Percentiles rank a stretch among this genome's conserved stretches.
Conservation (phyloP, 2,113 vertebrate species). For the Hydropotes inermis region DNA sequence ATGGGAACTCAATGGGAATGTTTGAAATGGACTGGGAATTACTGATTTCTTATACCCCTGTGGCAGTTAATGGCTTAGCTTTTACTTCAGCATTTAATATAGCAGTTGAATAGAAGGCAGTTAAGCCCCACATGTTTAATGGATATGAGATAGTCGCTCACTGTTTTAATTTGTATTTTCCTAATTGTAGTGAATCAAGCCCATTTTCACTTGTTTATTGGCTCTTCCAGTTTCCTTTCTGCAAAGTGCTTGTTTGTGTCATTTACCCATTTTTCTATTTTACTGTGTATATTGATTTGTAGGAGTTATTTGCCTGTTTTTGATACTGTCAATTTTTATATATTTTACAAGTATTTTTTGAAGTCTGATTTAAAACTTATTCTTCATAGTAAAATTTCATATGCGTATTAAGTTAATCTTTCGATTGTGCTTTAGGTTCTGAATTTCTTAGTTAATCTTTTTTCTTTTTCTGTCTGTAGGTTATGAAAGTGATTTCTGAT, state of each 20-base stretch:
- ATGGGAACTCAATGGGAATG: background rate
- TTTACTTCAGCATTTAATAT: background rate
- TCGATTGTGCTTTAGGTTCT: background rate
- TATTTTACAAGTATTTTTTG: background rate
- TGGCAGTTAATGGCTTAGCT: background rate
- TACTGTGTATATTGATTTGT: background rate
- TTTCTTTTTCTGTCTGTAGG: conserved; percentile 65
- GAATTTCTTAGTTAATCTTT: conserved; percentile 49
- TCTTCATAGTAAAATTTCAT: conserved; percentile 21
- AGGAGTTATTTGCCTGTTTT: background rate
- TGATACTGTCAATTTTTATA: background rate
- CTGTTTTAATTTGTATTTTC: conserved; percentile 36
- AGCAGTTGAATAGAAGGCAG: background rate
- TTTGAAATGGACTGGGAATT: background rate
- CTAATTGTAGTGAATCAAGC: background rate
- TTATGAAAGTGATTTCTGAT: conserved; percentile 75
- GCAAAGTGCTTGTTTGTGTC: background rate
- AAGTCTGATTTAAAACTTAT: background rate
- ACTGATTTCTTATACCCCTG: background rate
- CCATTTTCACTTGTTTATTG: background rate
- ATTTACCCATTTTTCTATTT: background rate
- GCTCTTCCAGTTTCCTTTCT: background rate
- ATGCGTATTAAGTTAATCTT: conserved; percentile 7
- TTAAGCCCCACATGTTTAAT: background rate
- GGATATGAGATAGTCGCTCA: background rate